Evolutionary conservation across 2,888 invertebrate genomes (phyloP).

Genomic region (Eudasyphora cyanicolor): DNA sequence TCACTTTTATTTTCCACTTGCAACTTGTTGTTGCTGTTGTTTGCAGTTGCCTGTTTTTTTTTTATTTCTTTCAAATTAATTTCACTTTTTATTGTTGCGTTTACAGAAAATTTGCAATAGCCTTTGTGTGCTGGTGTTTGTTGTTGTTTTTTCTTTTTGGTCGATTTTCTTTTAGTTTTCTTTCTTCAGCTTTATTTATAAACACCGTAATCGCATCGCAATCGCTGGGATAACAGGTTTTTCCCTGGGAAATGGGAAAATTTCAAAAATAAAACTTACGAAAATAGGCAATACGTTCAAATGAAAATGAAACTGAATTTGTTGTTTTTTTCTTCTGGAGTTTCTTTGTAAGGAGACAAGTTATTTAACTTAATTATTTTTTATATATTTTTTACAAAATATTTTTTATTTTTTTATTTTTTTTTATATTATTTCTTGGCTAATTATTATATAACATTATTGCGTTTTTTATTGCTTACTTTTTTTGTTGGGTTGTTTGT

Average conservation of each 20-base stretch:
- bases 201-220: background rate
- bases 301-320: constrained; percentile 25
- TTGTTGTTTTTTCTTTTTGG: background rate
- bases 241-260: constrained; percentile 51
- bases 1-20: background rate
- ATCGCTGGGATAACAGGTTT: constrained; percentile 57
- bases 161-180: background rate
- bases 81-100: constrained; percentile 65
- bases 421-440: constrained; percentile 38
- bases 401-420: constrained; percentile 51
- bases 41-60: constrained; percentile 34
- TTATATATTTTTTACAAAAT: background rate
- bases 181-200: constrained; percentile 27
- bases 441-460: background rate
- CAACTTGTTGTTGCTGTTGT: constrained; percentile 6
- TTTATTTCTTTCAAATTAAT: constrained; percentile 61
- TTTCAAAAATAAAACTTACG: constrained; percentile 4
- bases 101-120: constrained; percentile 49
- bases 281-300: background rate
- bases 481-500: constrained; percentile 17
- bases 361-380: constrained; percentile 13
- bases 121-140: constrained; percentile 7
- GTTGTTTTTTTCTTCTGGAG: background rate
- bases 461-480: background rate
- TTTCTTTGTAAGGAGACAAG: background rate